phyloP scores from a whole-genome alignment of 2,888 invertebrate genomes.

The Pyrochroa serraticornis region DNA sequence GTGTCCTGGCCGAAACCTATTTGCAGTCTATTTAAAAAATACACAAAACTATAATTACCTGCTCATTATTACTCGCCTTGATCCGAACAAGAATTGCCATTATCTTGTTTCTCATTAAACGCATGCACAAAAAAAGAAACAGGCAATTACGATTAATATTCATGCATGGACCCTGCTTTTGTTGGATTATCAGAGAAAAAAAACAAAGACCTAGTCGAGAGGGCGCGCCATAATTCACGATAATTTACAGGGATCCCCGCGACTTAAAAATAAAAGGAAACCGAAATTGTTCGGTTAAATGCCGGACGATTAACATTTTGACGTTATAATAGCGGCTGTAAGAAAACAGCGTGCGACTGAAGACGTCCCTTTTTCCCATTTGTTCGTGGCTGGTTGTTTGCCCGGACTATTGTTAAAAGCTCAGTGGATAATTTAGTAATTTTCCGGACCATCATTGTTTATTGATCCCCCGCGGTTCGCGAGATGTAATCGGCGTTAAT shows the following conservation, averaged over 20 bases:
- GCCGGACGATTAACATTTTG: constrained; percentile 41
- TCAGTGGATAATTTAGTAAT: constrained; percentile 53
- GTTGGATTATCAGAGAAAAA: constrained; percentile 2
- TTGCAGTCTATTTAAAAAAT: constrained; percentile 12
- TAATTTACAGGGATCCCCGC: constrained; percentile 24
- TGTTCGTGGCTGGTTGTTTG: constrained; percentile 39
- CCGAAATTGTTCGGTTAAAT: constrained; percentile 23
- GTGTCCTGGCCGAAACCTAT: constrained; percentile 21
- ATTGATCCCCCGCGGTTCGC: constrained; percentile 52
- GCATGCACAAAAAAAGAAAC: constrained; percentile 6
- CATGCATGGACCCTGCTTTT: constrained; percentile 19
- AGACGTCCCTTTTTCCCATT: constrained; percentile 38
- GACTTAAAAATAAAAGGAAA: constrained; percentile 24
- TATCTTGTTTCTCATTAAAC: constrained; percentile 18
- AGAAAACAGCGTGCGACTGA: constrained; percentile 35
- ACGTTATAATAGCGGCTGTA: constrained; percentile 42
- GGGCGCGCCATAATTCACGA: constrained; percentile 27
- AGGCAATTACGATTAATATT: constrained; percentile 20
- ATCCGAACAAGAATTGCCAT: constrained; percentile 8
- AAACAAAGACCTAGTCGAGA: not conserved
- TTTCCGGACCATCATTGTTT: constrained; percentile 54
- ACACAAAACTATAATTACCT: constrained; percentile 24
- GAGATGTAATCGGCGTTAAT: constrained; percentile 57
- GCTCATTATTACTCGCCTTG: constrained; percentile 19
- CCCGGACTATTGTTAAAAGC: constrained; percentile 43